Evolutionary conservation across 2,797 vertebrate genomes (phyloP).

Genomic region (Danio aesculapii): DNA sequence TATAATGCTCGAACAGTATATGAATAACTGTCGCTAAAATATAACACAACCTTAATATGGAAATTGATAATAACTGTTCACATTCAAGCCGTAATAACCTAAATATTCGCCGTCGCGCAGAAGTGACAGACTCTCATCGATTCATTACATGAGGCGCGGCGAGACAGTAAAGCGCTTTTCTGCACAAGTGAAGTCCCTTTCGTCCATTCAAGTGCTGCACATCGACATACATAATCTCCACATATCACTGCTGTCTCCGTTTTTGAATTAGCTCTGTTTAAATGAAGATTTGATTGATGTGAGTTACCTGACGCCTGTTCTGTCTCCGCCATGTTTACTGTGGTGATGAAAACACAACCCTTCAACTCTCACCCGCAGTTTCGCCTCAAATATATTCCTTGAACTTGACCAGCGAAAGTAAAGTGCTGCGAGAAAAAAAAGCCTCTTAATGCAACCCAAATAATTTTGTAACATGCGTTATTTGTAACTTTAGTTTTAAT

Average conservation of each 20-base stretch:
- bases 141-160: neutral
- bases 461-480: neutral
- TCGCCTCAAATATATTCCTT: neutral
- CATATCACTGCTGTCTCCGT: neutral
- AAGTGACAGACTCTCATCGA: neutral
- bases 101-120: neutral
- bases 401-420: neutral
- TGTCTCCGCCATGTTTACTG: constrained; percentile 78
- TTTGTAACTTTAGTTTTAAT: neutral
- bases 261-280: neutral
- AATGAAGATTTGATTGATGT: neutral
- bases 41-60: neutral
- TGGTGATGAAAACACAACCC: constrained; percentile 47
- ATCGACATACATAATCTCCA: neutral
- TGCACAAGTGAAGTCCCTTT: neutral
- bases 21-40: neutral
- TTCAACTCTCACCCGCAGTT: constrained; percentile 54
- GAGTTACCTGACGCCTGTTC: constrained; percentile 71
- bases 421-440: neutral
- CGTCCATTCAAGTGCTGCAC: neutral
- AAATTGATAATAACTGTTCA: neutral
- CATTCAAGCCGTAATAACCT: neutral
- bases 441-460: neutral
- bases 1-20: neutral
- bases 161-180: neutral